Percentiles rank a stretch among this genome's conserved stretches.
Conservation (phyloP, 2,113 vertebrate genomes). For the Todiramphus saurophagus region DNA sequence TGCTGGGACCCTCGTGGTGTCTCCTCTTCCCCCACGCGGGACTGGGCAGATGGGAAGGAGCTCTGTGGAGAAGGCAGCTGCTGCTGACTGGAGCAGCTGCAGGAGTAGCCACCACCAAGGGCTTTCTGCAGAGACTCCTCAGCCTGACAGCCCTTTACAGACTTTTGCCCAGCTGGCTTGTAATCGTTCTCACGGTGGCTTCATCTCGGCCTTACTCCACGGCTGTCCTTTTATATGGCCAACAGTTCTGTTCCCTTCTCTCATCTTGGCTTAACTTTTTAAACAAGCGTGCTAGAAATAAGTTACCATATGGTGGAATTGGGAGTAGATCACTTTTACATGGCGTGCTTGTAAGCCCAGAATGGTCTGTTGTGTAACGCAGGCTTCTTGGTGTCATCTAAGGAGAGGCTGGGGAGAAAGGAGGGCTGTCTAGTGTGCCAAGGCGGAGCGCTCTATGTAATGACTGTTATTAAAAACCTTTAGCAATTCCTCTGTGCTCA, state of each 20-base stretch:
- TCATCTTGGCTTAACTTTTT: background rate
- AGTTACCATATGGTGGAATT: background rate
- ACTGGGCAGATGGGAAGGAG: background rate
- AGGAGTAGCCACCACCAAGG: accelerated
- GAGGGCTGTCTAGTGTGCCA: background rate
- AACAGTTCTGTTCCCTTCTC: background rate
- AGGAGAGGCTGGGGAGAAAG: background rate
- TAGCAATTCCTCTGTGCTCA: background rate
- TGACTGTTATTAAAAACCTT: background rate
- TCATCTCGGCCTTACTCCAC: background rate
- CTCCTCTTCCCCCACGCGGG: accelerated
- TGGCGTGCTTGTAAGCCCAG: background rate
- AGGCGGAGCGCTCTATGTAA: background rate
- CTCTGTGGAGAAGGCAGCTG: background rate
- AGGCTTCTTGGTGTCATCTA: background rate
- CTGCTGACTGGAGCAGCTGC: background rate
- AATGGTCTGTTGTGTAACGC: background rate
- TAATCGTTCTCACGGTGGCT: accelerated
- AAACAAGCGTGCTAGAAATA: background rate
- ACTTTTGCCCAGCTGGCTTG: background rate
- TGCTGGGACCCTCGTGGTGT: accelerated
- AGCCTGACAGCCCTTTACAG: background rate
- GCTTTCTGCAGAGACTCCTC: background rate
- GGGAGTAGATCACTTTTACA: background rate
- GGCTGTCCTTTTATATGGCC: background rate